Base-by-base conservation (phyloP, 1,140 invertebrate genomes). In the Euwallacea fornicatus region DNA sequence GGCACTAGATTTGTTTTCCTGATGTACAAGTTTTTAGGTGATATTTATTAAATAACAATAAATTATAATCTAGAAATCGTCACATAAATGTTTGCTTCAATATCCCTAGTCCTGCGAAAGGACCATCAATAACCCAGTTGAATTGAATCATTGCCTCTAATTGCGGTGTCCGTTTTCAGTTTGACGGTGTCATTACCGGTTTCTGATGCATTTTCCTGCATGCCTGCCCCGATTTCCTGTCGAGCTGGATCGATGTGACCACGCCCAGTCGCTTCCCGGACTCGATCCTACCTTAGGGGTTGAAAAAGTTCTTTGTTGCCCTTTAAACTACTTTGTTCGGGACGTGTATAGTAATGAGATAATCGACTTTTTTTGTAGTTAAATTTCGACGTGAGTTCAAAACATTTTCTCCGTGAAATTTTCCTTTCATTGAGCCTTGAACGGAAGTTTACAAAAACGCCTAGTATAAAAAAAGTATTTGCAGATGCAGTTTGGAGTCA, bases 121-220 rank as follows among this genome's bases (percentile, higher is more conserved):
- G 9, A 56, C 10, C 10, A 8, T 33, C 63, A 41, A 43, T 54
- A 42, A 55, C 44, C 56, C 11, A 21, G 15, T 15, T 16, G 59
- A 61, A 42, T 11, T 42, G 15, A 56, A 61, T 61, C 59, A 16
- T 61, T 15, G 21, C 21, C 21, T n/a, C 64, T 72, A 72, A 72
- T 72, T 72, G 70, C 56, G 70, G 70, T 72, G 50, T 66, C 46
- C 50, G 70, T 60, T 68, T 62, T 70, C 68, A 60, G 68, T 70
- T 70, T 70, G 60, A 70, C 68, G 65, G 33, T 21, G 13, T 66
- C 69, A 47, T 71, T 72, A 66, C 70, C 64, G 70, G 64, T 56
- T 72, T 60, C 41, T 33, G 15, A 42, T 66, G 63, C 64, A 67
- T 72, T 72, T 72, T 66, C 70, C 70, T 66, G 63, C n/a, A 60